Evolutionary conservation across 2,113 vertebrate genomes (phyloP).

Genomic region (Planiliza haematocheilus): DNA sequence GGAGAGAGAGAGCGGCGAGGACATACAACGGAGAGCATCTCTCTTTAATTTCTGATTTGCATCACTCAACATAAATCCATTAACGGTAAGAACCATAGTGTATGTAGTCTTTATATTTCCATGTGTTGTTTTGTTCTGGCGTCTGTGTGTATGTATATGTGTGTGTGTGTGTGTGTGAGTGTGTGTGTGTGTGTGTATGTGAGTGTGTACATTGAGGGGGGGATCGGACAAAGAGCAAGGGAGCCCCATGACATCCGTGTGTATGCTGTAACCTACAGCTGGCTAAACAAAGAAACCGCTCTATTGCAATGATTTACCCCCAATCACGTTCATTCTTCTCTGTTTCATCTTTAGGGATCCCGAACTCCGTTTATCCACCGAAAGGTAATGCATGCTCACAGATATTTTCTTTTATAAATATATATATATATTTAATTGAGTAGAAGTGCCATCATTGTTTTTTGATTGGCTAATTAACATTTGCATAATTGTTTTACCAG

Average conservation of each 20-base stretch:
- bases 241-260: constrained; percentile 81
- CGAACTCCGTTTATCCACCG: constrained; percentile 25
- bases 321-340: constrained; percentile 51
- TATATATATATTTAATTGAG: constrained; percentile 45
- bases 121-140: constrained; percentile 48
- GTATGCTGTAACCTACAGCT: constrained; percentile 81
- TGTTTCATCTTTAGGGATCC: constrained; percentile 48
- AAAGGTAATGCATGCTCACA: constrained; percentile 51
- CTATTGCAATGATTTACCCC: constrained; percentile 63
- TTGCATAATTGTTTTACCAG: constrained; percentile 80
- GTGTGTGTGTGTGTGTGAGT: neutral
- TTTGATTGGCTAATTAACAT: constrained; percentile 81
- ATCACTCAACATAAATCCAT: constrained; percentile 7
- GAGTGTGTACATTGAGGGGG: constrained; percentile 69
- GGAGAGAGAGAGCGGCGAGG: constrained; percentile 56
- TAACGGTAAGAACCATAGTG: constrained; percentile 52
- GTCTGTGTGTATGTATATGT: neutral
- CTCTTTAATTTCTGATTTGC: constrained; percentile 19
- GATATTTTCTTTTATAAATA: constrained; percentile 30
- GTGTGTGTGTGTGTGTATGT: constrained; percentile 32
- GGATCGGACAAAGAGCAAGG: constrained; percentile 82
- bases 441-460: constrained; percentile 64
- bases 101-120: constrained; percentile 4
- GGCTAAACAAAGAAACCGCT: constrained; percentile 84
- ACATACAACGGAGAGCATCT: constrained; percentile 59